Conservation (phyloP, 2,888 invertebrate species). For the Synergus laeviventris region DNA sequence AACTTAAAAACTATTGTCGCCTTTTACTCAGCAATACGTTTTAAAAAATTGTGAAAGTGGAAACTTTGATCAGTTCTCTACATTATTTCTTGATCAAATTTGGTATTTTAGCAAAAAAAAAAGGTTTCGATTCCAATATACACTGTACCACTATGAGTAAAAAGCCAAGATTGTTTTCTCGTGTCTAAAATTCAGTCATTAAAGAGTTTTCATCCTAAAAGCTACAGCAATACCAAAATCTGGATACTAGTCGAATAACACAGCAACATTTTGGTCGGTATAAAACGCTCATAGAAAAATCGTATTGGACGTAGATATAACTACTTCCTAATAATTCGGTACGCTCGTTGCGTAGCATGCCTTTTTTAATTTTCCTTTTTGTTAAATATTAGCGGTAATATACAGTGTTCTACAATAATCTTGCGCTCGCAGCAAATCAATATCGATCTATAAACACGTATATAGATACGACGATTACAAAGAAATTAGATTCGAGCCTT, state of each 20-base stretch:
- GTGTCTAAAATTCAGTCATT: conserved; percentile 29
- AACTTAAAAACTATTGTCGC: not conserved
- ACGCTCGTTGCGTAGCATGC: conserved; percentile 42
- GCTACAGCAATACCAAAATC: conserved; percentile 37
- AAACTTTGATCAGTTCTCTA: not conserved
- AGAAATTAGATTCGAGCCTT: conserved; percentile 24
- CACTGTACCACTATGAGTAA: not conserved
- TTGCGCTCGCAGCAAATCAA: conserved; percentile 40
- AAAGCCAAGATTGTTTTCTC: conserved; percentile 38
- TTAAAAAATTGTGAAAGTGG: not conserved
- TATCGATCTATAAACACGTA: conserved; percentile 40
- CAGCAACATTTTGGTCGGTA: conserved; percentile 68
- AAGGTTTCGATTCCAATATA: not conserved
- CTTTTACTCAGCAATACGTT: not conserved
- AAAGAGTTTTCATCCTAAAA: conserved; percentile 24
- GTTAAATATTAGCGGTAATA: conserved; percentile 45
- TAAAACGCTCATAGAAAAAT: conserved; percentile 72
- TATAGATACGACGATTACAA: conserved; percentile 36
- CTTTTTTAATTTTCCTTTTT: conserved; percentile 36
- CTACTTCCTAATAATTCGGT: conserved; percentile 46
- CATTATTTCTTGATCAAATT: not conserved
- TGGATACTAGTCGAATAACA: conserved; percentile 50
- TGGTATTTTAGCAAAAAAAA: not conserved
- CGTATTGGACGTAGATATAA: conserved; percentile 58
- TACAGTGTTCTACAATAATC: conserved; percentile 43